Percentiles rank a stretch among this genome's conserved stretches.
Conservation (phyloP, 2,113 vertebrate species). For the Oncorhynchus kisutch region DNA sequence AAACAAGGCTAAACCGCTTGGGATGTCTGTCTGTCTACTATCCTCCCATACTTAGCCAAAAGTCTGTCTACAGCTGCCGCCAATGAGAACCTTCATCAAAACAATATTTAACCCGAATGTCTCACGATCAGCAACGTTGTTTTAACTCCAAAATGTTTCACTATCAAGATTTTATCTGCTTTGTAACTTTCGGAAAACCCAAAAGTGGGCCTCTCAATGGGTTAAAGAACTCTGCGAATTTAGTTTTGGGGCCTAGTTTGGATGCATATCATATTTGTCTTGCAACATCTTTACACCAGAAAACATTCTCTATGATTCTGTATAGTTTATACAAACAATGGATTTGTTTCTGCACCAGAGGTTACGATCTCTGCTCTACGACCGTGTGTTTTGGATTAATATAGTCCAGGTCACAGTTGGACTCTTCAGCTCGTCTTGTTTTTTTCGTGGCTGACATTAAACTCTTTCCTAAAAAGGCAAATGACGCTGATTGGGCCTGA, state of each 20-base stretch:
- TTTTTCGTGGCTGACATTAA: not conserved
- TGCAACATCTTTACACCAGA: not conserved
- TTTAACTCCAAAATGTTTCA: not conserved
- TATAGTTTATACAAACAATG: not conserved
- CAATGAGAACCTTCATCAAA: constrained; percentile 57
- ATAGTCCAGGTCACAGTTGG: not conserved
- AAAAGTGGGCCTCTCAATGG: not conserved
- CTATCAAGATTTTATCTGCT: not conserved
- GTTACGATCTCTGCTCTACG: not conserved
- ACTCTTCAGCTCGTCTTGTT: not conserved
- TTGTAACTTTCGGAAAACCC: not conserved
- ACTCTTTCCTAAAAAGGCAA: not conserved
- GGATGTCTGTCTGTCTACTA: constrained; percentile 73
- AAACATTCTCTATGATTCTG: not conserved
- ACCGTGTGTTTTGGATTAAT: not conserved
- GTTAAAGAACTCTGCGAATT: not conserved
- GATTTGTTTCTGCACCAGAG: not conserved
- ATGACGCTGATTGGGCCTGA: not conserved
- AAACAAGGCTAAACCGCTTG: constrained; percentile 80
- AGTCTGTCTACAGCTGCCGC: constrained; percentile 63
- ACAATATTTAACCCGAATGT: constrained; percentile 66
- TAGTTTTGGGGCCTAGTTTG: not conserved
- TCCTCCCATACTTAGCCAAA: constrained; percentile 68
- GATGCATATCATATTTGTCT: not conserved
- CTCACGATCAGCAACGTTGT: constrained; percentile 9